Evolutionary conservation across 1,140 invertebrate species (phyloP), one percentile per base, ranked within the genome.

Genomic region (Aphis craccivora): DNA sequence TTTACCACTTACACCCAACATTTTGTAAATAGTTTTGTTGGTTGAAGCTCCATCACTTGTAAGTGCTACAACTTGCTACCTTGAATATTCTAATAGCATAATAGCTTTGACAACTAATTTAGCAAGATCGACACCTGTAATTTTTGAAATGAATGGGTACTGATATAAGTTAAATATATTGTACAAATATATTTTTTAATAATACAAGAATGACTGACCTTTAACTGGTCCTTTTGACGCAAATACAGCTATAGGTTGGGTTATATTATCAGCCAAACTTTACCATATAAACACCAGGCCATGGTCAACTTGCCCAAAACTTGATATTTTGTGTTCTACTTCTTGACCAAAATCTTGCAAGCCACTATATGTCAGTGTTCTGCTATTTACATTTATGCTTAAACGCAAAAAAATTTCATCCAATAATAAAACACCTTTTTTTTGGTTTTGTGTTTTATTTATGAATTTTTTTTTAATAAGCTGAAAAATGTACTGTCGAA

Each of bases 41-140:
- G 86, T 88, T 25, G 86, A 87, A 20, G 86, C 86, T 18, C 86
- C 86, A 88, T 88, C 86, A 88, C 86, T 88, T 14, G 45, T 48
- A n/a, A 88, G 40, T 51, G 22, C 86, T 45, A 88, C 8, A 30
- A 88, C n/a, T 88, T 88, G 25, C 9, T n/a, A 14, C 5, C 45
- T 43, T n/a, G 43, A 25, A 48, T 48, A 6, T 48, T 88, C 86
- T 18, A 88, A 23, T 30, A 88, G 18, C 7, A 88, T 25, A 48
- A 88, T 88, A 51, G 40, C 89, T 48, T 88, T 88, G 20, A 48
- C 0, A n/a, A 88, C 45, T 0, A 88, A 45, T 88, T 88, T 11
- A 45, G 86, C 86, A 20, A 88, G 25, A n/a, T 88, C 43, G 4
- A 45, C n/a, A n/a, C 23, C 86, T 88, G n/a, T 45, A 87, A 37